Evolutionary conservation across 2,797 vertebrate species (phyloP).

Genomic region (Morelia viridis): DNA sequence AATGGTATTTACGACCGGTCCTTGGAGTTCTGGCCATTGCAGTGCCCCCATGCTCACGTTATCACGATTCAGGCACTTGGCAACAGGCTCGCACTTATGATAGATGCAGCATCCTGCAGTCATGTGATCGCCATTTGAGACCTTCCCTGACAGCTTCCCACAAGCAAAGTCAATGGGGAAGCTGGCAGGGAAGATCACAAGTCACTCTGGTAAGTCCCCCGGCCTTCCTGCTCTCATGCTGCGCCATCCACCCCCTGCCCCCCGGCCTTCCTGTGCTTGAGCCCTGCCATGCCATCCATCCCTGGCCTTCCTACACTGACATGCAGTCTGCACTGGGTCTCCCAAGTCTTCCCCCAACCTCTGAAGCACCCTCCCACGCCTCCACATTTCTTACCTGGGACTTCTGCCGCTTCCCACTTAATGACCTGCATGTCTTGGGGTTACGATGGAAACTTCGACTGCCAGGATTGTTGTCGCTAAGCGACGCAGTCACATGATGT

Average conservation of each 20-base stretch:
- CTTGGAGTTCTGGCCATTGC: not conserved
- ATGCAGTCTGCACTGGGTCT: not conserved
- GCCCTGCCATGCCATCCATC: too few species aligned
- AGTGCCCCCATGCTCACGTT: not conserved
- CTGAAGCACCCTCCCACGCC: not conserved
- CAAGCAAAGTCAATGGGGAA: not conserved
- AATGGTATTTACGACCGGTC: not conserved
- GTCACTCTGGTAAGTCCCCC: not conserved
- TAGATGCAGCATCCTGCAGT: not conserved
- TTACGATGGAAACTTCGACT: not conserved
- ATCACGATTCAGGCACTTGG: not conserved
- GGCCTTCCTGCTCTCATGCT: not conserved
- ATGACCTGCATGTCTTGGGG: not conserved
- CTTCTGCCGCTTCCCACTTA: not conserved
- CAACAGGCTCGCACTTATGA: not conserved
- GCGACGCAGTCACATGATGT: too few species aligned
- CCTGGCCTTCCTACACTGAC: not conserved
- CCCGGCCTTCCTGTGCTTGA: not conserved
- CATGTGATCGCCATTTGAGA: not conserved
- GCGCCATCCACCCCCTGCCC: not conserved
- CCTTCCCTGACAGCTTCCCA: not conserved
- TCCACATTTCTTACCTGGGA: not conserved
- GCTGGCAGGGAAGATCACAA: not conserved
- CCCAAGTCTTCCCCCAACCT: not conserved
- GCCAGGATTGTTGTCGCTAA: too few species aligned